Evolutionary conservation across 1,140 invertebrate species (phyloP), one percentile per base, ranked within the genome.

Genomic region (Megalopta genalis): DNA sequence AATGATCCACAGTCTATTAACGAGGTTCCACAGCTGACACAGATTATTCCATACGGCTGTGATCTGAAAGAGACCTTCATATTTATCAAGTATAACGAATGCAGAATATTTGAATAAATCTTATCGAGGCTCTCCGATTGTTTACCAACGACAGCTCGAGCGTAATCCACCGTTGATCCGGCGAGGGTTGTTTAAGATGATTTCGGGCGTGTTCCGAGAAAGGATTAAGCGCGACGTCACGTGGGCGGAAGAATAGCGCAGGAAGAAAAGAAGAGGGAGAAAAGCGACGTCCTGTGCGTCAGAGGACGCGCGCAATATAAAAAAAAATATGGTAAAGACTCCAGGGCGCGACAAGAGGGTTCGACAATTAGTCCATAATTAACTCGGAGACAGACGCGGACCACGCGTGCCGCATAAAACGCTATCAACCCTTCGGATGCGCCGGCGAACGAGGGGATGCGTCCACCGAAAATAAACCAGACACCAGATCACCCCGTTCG

Each of bases 331-430:
- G 72, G 52, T 62, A 72, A 83, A 75, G 60, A 63, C 23, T 21
- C n/a, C 18, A 1, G 70, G 77, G 81, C 80, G 70, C 73, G 66
- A 76, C 64, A 12, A 77, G 74, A 46, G 54, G 54, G 7, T 57
- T 63, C 83, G 87, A 91, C 88, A 91, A 91, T 91, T 90, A 90
- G 90, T 87, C 87, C 88, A 88, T 91, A 91, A 91, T 90, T 90
- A 91, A 90, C 85, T 73, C 83, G 72, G 80, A 70, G 70, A 81
- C 85, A 84, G 86, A 84, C 81, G 65, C 80, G 60, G 80, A 42
- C 27, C 75, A 77, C 77, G 86, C 79, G 77, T 67, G 83, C 52
- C 21, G 57, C 85, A 75, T 86, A 87, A 90, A 89, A 86, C 80
- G 73, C 81, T 89, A 90, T 91, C 90, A 89, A 90, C 87, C 90